phyloP scores from a whole-genome alignment of 2,888 invertebrate genomes.

The Clitarchus hookeri region DNA sequence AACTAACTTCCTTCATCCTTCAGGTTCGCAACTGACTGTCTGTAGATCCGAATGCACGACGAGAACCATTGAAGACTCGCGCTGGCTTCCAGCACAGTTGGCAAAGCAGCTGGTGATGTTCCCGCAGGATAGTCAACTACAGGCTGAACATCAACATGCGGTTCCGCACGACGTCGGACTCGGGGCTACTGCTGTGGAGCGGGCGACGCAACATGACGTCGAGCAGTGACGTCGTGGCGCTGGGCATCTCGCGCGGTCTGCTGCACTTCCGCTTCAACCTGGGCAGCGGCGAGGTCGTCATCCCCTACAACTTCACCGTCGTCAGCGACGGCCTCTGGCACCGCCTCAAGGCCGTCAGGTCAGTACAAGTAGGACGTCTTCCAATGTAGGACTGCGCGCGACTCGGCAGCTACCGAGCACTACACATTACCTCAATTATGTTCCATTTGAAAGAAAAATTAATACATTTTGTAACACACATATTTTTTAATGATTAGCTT shows the following conservation, averaged over 20 bases:
- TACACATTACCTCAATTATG: too few relatives aligned
- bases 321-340: constrained; percentile 92
- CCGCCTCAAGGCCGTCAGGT: constrained; percentile 75
- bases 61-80: too few relatives aligned
- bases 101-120: too few relatives aligned
- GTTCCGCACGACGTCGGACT: constrained; percentile 71
- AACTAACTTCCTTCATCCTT: too few relatives aligned
- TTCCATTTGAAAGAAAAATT: too few relatives aligned
- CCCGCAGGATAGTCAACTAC: constrained; percentile 74
- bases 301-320: constrained; percentile 81
- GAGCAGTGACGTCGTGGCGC: constrained; percentile 76
- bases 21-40: too few relatives aligned
- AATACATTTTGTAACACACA: too few relatives aligned
- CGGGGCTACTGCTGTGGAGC: constrained; percentile 85
- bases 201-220: constrained; percentile 67
- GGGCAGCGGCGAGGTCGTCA: constrained; percentile 83
- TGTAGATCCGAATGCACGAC: too few relatives aligned
- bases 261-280: constrained; percentile 79
- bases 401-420: too few relatives aligned
- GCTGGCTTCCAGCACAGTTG: neutral
- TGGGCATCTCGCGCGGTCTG: constrained; percentile 81
- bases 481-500: too few relatives aligned
- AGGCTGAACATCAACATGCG: constrained; percentile 87
- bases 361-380: neutral
- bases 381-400: too few relatives aligned